Evolutionary conservation across 2,888 invertebrate species (phyloP), one percentile per base, ranked within the genome.

Genomic region (Tolmerus cingulatus): DNA sequence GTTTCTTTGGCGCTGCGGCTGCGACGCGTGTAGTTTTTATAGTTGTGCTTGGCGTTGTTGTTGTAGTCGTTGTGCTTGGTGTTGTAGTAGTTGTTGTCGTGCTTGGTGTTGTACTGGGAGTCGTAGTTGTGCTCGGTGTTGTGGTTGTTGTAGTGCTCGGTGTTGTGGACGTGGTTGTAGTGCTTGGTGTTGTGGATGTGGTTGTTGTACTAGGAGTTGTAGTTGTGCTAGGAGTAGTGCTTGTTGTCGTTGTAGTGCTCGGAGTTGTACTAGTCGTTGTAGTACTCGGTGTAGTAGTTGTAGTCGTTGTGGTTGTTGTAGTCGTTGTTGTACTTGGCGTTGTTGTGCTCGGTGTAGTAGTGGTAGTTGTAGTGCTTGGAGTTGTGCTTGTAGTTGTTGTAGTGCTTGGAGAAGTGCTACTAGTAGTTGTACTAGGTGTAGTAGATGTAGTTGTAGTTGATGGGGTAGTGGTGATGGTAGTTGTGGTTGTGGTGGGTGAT

Each of bases 61-160:
- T 79, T 66, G 87, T 87, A 43, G 51, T 87, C 16, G 87, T 57
- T 90, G 90, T 85, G 30, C 87, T 87, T 40, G 88, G 87, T 92
- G 93, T 91, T 91, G 92, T 90, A 3, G 88, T 87, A 40, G 40
- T 88, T 9, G 90, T 85, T 55, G 87, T 87, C 9, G 88, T 88
- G 57, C 89, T 89, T 12, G 87, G 87, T 77, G 88, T 86, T 43
- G 88, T 88, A 34, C 89, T 89, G 51, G 89, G 89, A 66, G 89
- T 43, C 7, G 87, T 88, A 23, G 87, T 88, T 46, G 87, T 87
- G 27, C 81, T 88, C 16, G 66, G 88, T 34, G 88, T 87, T 76
- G 87, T 88, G 57, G 88, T 43, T 55, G 51, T 86, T 9, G 86
- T 76, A 16, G 88, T 86, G 40, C 76, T 84, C 7, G 86, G 43